Evolutionary conservation across 2,113 vertebrate species (phyloP).

Genomic region (Bubo blakistoni): DNA sequence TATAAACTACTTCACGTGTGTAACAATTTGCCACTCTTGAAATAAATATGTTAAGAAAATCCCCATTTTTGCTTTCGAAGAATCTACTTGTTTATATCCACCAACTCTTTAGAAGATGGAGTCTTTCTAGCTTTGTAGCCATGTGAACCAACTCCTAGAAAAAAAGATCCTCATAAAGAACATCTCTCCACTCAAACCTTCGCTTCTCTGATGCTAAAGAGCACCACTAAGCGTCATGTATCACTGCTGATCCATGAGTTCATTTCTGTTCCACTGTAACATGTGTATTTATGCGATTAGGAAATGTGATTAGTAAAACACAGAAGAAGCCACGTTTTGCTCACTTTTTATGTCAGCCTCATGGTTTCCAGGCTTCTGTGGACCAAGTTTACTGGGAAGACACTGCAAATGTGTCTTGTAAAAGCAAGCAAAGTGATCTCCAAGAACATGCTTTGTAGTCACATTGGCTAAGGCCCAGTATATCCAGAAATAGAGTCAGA

Average conservation of each 20-base stretch:
- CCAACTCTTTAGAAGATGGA: neutral
- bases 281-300: neutral
- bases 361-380: neutral
- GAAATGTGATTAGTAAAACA: neutral
- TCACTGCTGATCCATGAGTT: neutral
- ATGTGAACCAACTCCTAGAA: neutral
- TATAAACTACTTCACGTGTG: neutral
- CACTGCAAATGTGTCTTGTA: neutral
- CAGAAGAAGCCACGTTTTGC: neutral
- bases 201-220: neutral
- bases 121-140: neutral
- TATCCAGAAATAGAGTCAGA: neutral
- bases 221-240: neutral
- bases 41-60: neutral
- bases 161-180: neutral
- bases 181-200: neutral
- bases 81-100: neutral
- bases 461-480: neutral
- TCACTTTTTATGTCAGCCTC: neutral
- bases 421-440: neutral
- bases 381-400: neutral
- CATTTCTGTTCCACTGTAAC: neutral
- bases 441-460: neutral
- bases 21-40: neutral
- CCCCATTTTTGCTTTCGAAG: neutral